Evolutionary conservation across 2,888 invertebrate species (phyloP), one percentile per base, ranked within the genome.

Genomic region (Colletes collaris): DNA sequence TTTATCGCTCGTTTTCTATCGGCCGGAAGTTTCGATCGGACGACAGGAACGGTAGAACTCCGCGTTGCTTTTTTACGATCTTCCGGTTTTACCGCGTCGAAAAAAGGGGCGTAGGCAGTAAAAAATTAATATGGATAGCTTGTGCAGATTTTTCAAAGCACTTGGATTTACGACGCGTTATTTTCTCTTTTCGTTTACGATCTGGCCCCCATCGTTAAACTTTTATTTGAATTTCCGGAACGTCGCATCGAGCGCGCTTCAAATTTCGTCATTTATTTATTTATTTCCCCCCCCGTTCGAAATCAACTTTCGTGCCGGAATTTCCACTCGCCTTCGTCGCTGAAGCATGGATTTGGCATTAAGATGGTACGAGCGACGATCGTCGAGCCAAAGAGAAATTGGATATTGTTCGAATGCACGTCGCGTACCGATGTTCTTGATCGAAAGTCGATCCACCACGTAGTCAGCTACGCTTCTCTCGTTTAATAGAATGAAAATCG

Each of bases 111-210:
- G 63, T 58, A 35, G 46, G 40, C 11, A 62, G n/a, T 65, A 62
- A 58, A 70, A 67, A 50, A 79, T 72, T 64, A 72, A 78, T 78
- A 71, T 19, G 66, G 16, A 78, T 71, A 71, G 71, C 50, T 64
- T 66, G 11, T 40, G 8, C 50, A 11, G 59, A 78, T 79, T 79
- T 71, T 78, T 66, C 64, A 62, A 78, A 66, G 62, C 62, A 27
- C 19, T 37, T 11, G 11, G 6, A 10, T 79, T 77, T 70, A 60
- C 35, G 11, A 35, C 55, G 40, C 11, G 60, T 60, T 46, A 60
- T 46, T 40, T 73, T 13, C 4, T 11, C 49, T 4, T 49, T 65
- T 59, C 53, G 64, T 53, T 49, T 19, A 1, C n/a, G 11, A n/a
- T 0, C 19, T 2, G 16, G 10, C 35, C 10, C 13, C 13, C 16